phyloP scores from a whole-genome alignment of 2,113 vertebrate genomes.

The Zapornia atra region DNA sequence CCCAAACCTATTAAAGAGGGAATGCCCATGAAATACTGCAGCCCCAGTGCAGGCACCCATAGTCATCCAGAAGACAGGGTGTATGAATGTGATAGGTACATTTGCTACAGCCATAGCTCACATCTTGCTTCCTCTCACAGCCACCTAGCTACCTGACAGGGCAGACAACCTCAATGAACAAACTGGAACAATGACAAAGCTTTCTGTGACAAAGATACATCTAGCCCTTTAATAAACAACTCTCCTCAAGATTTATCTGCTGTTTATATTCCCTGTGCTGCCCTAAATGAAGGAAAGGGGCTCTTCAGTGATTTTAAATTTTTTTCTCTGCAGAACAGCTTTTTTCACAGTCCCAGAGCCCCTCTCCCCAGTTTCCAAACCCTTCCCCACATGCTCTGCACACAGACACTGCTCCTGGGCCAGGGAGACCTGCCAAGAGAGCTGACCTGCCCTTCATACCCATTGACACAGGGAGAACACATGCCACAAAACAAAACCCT shows the following conservation, averaged over 20 bases:
- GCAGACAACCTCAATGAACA: not conserved
- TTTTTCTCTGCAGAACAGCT: no score
- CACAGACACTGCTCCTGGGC: not conserved
- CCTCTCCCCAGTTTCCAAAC: not conserved
- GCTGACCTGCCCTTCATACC: not conserved
- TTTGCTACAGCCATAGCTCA: not conserved
- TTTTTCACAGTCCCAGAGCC: not conserved
- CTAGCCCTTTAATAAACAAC: not conserved
- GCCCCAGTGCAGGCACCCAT: not conserved
- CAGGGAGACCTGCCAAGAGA: not conserved
- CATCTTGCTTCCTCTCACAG: not conserved
- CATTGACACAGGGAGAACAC: accelerated
- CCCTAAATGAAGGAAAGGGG: not conserved
- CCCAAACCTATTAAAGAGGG: not conserved
- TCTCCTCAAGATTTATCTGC: not conserved
- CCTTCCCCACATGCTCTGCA: not conserved
- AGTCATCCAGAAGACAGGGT: not conserved
- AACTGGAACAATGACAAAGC: not conserved
- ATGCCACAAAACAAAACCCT: not conserved
- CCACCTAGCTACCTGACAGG: not conserved
- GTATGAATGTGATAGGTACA: accelerated
- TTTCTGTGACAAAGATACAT: not conserved
- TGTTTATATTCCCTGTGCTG: not conserved
- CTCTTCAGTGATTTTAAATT: not conserved
- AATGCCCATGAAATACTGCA: not conserved